These are phyloP conservation scores for Chaetogeoica ovagalla DNA, from an alignment of 2,888 invertebrate genomes.

Conservation along the genomic window DNA sequence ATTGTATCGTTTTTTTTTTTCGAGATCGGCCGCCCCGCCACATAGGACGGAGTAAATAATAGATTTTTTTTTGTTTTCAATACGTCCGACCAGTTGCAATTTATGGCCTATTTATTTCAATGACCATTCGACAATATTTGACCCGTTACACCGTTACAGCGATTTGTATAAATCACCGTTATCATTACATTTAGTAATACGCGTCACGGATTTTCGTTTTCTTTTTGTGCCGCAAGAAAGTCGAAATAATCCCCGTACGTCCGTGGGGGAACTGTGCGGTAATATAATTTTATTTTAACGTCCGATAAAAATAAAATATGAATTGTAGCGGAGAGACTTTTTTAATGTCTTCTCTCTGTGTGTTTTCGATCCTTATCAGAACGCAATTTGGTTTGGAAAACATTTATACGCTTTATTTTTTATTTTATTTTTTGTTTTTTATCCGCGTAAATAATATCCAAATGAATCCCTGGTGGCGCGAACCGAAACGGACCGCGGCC, in stretches of 20 bases:
- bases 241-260: constrained; percentile 6
- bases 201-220: background rate
- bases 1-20: no score
- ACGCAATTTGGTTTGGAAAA: background rate
- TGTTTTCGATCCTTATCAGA: constrained; percentile 20
- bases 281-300: constrained; percentile 13
- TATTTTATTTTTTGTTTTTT: no score
- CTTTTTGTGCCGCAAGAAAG: background rate
- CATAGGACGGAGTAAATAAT: no score
- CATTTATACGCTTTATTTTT: background rate
- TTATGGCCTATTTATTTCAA: constrained; percentile 38
- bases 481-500: background rate
- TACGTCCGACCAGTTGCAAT: background rate
- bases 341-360: background rate
- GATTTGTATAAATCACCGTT: constrained; percentile 37
- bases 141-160: background rate
- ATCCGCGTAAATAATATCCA: background rate
- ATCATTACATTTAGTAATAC: constrained; percentile 6
- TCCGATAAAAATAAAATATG: constrained; percentile 34
- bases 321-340: constrained; percentile 1
- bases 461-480: constrained; percentile 19
- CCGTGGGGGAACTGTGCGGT: background rate
- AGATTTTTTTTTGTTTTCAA: background rate
- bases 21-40: no score
- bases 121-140: constrained; percentile 10